Conservation (phyloP, 2,888 invertebrate species). For the Plebejus argus region DNA sequence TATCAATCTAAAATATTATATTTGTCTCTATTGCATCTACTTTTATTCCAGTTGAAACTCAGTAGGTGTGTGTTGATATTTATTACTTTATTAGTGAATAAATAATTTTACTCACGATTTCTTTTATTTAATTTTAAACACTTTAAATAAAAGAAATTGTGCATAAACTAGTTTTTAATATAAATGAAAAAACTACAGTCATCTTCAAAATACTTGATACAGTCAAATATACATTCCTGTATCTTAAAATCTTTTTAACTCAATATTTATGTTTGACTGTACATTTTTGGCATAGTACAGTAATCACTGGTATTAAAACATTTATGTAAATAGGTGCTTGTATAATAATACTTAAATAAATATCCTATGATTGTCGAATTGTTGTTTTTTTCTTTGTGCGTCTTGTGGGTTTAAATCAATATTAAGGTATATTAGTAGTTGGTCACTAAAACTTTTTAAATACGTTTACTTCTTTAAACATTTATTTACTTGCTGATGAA, state of each 20-base stretch:
- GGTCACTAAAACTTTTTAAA: no score
- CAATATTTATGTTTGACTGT: slow-evolving; percentile 48
- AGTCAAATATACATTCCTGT: slow-evolving; percentile 50
- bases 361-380: slow-evolving; percentile 73
- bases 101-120: neutral
- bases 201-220: slow-evolving; percentile 68
- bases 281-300: slow-evolving; percentile 54
- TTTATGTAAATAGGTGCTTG: slow-evolving; percentile 71
- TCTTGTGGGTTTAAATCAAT: no score
- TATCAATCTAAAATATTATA: neutral
- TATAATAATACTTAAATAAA: slow-evolving; percentile 72
- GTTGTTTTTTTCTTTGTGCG: slow-evolving; percentile 52
- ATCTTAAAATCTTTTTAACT: slow-evolving; percentile 16
- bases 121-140: slow-evolving; percentile 9
- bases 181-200: slow-evolving; percentile 70
- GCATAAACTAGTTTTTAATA: slow-evolving; percentile 53
- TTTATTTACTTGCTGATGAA: no score
- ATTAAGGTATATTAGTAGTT: no score
- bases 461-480: neutral
- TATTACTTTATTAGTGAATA: slow-evolving; percentile 43
- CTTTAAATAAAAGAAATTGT: slow-evolving; percentile 32
- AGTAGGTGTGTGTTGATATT: slow-evolving; percentile 34
- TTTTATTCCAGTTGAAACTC: slow-evolving; percentile 10
- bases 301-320: slow-evolving; percentile 51
- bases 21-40: neutral